Evolutionary conservation across 2,797 vertebrate genomes (phyloP).

Genomic region (Schizopygopsis malacanthus): DNA sequence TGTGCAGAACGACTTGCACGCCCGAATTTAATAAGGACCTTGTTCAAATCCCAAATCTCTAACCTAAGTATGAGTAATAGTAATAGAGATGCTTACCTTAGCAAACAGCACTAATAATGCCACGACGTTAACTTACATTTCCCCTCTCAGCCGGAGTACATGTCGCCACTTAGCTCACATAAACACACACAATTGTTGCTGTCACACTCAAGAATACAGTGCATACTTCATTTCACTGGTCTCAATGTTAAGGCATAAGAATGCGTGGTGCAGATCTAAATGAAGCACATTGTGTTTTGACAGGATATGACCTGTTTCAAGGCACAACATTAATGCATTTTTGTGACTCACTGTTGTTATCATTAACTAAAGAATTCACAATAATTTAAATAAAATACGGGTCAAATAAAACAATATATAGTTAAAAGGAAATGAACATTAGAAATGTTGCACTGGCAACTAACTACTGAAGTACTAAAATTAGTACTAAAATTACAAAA

Average conservation of each 20-base stretch:
- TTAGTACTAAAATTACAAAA: too few species aligned
- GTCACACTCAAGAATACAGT: slow-evolving; percentile 14
- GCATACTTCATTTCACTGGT: neutral
- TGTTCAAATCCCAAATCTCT: slow-evolving; percentile 18
- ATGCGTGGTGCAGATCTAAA: neutral
- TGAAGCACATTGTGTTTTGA: slow-evolving; percentile 5
- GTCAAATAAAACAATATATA: too few species aligned
- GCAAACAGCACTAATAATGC: slow-evolving; percentile 1
- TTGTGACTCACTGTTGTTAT: neutral
- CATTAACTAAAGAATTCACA: neutral
- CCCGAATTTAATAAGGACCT: neutral
- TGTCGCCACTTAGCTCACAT: slow-evolving; percentile 1
- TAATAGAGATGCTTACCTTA: slow-evolving; percentile 6
- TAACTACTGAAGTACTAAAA: too few species aligned
- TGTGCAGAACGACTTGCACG: neutral
- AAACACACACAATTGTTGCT: neutral
- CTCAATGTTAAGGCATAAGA: neutral
- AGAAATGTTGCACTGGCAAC: neutral
- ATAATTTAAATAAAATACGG: neutral
- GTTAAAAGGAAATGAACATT: too few species aligned
- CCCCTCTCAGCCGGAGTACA: neutral
- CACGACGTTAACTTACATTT: neutral
- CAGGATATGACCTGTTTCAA: neutral
- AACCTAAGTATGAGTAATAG: neutral
- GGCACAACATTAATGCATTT: neutral